Evolutionary conservation across 2,113 vertebrate species (phyloP).

Genomic region (Thunnus thynnus): DNA sequence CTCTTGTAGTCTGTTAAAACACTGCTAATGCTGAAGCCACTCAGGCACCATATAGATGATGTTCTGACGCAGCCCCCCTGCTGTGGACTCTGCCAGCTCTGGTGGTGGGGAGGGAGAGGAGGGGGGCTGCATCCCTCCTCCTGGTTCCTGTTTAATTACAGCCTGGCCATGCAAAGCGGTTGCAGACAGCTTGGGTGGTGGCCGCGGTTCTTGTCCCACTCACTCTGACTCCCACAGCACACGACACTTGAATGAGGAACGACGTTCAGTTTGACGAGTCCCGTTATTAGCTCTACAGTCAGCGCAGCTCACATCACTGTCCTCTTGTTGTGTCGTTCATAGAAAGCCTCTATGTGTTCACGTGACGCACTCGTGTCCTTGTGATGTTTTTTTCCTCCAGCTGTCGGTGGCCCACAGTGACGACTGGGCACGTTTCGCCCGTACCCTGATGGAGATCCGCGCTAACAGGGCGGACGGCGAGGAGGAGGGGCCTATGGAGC

Average conservation of each 20-base stretch:
- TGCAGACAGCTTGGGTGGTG: conserved; percentile 78
- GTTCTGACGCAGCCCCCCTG: conserved; percentile 46
- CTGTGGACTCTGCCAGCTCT: conserved; percentile 51
- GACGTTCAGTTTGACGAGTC: conserved; percentile 33
- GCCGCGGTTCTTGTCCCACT: conserved; percentile 63
- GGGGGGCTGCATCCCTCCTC: conserved; percentile 70
- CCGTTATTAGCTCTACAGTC: conserved; percentile 33
- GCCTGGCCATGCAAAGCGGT: conserved; percentile 61
- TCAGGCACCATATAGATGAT: conserved; percentile 23
- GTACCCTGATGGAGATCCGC: conserved; percentile 94
- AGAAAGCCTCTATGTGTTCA: too few relatives aligned
- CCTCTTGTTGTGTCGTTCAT: too few relatives aligned
- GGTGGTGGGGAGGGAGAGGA: conserved; percentile 38
- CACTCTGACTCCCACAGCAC: conserved; percentile 70
- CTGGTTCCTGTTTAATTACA: conserved; percentile 82
- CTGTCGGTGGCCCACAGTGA: conserved; percentile 93
- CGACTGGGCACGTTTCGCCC: conserved; percentile 93
- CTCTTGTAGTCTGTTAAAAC: conserved; percentile 16
- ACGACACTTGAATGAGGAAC: conserved; percentile 20
- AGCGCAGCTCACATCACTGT: neutral
- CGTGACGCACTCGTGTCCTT: neutral
- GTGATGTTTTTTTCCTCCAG: conserved; percentile 70
- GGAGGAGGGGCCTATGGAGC: conserved; percentile 91
- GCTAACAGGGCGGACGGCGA: conserved; percentile 95
- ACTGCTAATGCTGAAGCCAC: conserved; percentile 23